Conservation (phyloP, 2,888 invertebrate species). For the Ophion obscuratus region DNA sequence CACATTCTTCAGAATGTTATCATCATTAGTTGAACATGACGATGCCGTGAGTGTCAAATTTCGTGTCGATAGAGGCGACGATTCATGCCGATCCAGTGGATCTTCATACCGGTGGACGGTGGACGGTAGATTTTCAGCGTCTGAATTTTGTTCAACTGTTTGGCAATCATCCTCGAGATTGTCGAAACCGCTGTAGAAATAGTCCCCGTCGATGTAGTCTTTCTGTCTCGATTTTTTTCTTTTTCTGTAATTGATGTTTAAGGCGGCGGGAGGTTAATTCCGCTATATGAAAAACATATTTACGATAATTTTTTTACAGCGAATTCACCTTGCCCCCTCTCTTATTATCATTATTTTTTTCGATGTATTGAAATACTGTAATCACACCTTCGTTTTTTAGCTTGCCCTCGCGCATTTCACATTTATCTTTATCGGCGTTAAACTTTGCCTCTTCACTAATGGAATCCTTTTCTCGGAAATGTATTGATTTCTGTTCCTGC, state of each 20-base stretch:
- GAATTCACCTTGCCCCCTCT: too few relatives aligned
- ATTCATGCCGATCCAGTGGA: not conserved
- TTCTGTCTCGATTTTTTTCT: not conserved
- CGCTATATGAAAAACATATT: too few relatives aligned
- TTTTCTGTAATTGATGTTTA: not conserved
- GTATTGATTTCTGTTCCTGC: too few relatives aligned
- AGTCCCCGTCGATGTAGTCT: not conserved
- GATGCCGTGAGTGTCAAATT: not conserved
- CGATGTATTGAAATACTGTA: too few relatives aligned
- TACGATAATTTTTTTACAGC: too few relatives aligned
- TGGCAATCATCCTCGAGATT: not conserved
- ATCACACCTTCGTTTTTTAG: too few relatives aligned
- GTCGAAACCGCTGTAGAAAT: not conserved
- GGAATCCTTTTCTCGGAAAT: too few relatives aligned
- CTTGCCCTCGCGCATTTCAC: too few relatives aligned
- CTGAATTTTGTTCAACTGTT: not conserved
- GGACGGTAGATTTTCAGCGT: not conserved
- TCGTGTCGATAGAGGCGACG: not conserved
- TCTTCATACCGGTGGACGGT: not conserved
- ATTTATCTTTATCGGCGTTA: too few relatives aligned
- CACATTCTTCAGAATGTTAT: not conserved
- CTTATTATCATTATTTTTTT: too few relatives aligned
- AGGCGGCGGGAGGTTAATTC: too few relatives aligned
- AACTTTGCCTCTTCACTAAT: too few relatives aligned
- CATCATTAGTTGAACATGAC: constrained; percentile 1